Evolutionary conservation across 2,888 invertebrate species (phyloP), one percentile per base, ranked within the genome.

Genomic region (Odontothrips loti): DNA sequence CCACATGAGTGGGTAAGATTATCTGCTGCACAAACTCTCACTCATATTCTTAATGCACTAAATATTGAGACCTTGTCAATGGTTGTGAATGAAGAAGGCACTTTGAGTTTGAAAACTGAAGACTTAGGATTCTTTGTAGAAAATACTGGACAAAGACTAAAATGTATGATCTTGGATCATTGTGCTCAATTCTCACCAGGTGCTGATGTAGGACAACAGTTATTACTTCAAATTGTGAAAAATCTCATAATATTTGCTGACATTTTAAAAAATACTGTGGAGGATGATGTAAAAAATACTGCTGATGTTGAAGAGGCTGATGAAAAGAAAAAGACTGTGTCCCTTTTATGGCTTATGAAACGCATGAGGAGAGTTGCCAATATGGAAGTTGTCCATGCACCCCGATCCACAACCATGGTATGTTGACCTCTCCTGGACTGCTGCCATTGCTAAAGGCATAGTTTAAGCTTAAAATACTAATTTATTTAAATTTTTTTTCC

Each of bases 1-100:
- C 94, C 95, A 20, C 97, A 97, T 86, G 90, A 92, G 51, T 96
- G 96, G 96, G 95, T 97, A 0, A 91, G 96, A 81, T 88, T 95
- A 79, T 91, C 91, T 82, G 91, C 96, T 0, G 91, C 93, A 0
- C 95, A 95, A 86, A 90, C 96, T 83, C 87, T 97, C 79, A 93
- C 94, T 0, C 90, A 91, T 79, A 89, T 96, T 80, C 88, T 97
- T 81, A 89, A 91, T 0, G 79, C 80, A 3, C 68, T 81, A 17
- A 51, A 82, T 75, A 23, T 48, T 51, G 79, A 63, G 9, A 47
- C 80, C n/a, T 48, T 81, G 29, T 15, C 63, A 15, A 17, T 23
- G 1, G 81, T 48, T 12, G n/a, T 80, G 9, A 81, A 27, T 29
- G 85, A 47, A 84, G 84, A 11, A 80, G 79, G 68, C 86, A 87